Conservation (phyloP, 1,140 invertebrate genomes). For the Drosophila gunungcola region DNA sequence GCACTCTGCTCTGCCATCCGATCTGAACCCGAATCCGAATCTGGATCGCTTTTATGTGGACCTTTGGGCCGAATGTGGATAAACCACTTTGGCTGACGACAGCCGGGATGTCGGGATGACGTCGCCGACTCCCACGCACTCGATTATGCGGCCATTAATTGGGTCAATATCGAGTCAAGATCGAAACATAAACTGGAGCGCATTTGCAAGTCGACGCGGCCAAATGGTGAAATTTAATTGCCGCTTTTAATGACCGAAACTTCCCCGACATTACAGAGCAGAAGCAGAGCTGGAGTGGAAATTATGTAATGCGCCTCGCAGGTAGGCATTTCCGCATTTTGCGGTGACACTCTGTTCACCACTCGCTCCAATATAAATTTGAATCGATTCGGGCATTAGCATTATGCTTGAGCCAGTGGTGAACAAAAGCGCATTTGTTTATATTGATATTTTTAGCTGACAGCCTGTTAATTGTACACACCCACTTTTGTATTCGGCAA, state of each 20-base stretch:
- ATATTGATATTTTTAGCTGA: slow-evolving; percentile 70
- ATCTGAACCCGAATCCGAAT: not conserved
- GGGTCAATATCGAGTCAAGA: slow-evolving; percentile 52
- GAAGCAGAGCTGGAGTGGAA: slow-evolving; percentile 47
- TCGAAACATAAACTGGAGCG: slow-evolving; percentile 65
- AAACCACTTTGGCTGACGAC: slow-evolving; percentile 58
- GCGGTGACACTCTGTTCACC: slow-evolving; percentile 44
- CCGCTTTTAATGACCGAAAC: slow-evolving; percentile 71
- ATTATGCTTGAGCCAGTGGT: slow-evolving; percentile 55
- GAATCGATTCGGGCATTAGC: slow-evolving; percentile 38
- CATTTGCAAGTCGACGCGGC: slow-evolving; percentile 75
- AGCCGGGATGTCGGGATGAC: slow-evolving; percentile 30
- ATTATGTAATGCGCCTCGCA: slow-evolving; percentile 65
- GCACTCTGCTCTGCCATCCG: slow-evolving; percentile 24
- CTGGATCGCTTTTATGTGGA: not conserved
- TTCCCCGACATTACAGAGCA: slow-evolving; percentile 66
- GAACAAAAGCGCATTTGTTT: slow-evolving; percentile 73
- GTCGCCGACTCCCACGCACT: slow-evolving; percentile 17
- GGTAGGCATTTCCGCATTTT: slow-evolving; percentile 70
- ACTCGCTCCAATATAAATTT: slow-evolving; percentile 37
- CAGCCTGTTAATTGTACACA: slow-evolving; percentile 36
- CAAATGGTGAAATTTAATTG: slow-evolving; percentile 65
- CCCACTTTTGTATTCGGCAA: slow-evolving; percentile 35
- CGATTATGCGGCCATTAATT: slow-evolving; percentile 48
- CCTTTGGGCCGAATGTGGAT: slow-evolving; percentile 36